These are phyloP conservation scores for Urocynchramus pylzowi DNA, from an alignment of 2,113 vertebrate species.

Conservation along the genomic window DNA sequence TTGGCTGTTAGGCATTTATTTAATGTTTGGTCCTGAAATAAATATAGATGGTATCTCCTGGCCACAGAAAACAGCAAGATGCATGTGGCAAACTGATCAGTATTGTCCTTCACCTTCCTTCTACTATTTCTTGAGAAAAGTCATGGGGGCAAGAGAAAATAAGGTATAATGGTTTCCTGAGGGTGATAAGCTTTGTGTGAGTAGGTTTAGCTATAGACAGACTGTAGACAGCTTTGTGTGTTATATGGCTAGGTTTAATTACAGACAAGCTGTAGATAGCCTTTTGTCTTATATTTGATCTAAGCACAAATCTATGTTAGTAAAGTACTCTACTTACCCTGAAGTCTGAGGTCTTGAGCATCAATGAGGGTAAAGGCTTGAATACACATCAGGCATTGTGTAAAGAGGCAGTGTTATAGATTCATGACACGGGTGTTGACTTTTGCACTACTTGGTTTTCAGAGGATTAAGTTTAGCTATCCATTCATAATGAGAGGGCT, in stretches of 20 bases:
- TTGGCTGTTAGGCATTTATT: background rate
- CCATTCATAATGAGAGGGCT: background rate
- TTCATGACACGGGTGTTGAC: background rate
- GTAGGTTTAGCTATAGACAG: background rate
- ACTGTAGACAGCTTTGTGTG: background rate
- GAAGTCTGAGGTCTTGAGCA: background rate
- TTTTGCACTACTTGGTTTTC: constrained; percentile 21
- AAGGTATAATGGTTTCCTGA: background rate
- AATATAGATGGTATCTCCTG: background rate
- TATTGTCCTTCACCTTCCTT: background rate
- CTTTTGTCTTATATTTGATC: background rate
- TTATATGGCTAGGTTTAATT: background rate
- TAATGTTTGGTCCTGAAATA: background rate
- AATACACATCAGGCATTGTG: background rate
- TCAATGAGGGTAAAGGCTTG: constrained; percentile 20
- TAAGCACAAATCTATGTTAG: background rate
- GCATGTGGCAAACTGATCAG: background rate
- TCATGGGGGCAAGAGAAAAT: background rate
- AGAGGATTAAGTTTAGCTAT: constrained; percentile 16
- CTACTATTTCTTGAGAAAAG: background rate
- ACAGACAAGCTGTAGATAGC: background rate
- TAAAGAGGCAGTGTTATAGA: background rate
- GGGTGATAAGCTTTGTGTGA: background rate
- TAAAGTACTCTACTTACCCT: background rate
- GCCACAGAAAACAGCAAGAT: background rate